Conservation (phyloP, 1,140 invertebrate genomes). For the Pectinophora gossypiella region DNA sequence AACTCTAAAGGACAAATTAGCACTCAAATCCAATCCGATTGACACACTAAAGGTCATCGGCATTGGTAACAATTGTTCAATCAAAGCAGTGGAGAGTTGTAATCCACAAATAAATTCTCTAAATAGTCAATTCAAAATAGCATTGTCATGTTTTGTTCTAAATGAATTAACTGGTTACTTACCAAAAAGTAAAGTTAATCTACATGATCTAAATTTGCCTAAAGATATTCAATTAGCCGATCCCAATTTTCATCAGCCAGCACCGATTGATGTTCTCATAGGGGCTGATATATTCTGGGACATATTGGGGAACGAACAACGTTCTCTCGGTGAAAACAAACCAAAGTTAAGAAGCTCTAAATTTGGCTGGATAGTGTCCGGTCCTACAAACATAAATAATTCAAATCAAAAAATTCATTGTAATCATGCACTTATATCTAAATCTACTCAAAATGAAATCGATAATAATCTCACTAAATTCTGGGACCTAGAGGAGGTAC, state of each 20-base stretch:
- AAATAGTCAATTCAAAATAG: constrained; percentile 4
- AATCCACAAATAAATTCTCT: constrained; percentile 1
- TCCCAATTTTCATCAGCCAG: constrained; percentile 15
- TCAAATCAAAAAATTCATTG: not conserved
- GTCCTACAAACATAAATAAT: constrained; percentile 5
- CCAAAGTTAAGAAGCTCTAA: constrained; percentile 14
- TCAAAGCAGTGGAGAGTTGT: constrained; percentile 8
- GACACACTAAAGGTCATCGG: constrained; percentile 13
- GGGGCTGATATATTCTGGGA: constrained; percentile 26
- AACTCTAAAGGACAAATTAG: not conserved
- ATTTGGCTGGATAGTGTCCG: constrained; percentile 15
- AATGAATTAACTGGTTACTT: constrained; percentile 13
- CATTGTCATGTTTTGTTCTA: constrained; percentile 12
- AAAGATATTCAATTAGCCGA: constrained; percentile 15
- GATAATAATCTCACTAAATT: constrained; percentile 4
- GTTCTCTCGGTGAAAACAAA: constrained; percentile 10
- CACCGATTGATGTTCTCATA: constrained; percentile 16
- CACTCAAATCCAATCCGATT: not conserved
- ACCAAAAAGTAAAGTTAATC: constrained; percentile 11
- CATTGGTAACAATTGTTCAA: constrained; percentile 11
- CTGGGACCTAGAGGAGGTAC: constrained; percentile 4
- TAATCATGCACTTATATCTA: constrained; percentile 1
- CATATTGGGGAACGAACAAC: constrained; percentile 11
- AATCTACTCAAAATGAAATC: not conserved
- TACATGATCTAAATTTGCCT: constrained; percentile 10